Base-by-base conservation (phyloP, 2,888 invertebrate genomes). In the Argyra leucocephala region DNA sequence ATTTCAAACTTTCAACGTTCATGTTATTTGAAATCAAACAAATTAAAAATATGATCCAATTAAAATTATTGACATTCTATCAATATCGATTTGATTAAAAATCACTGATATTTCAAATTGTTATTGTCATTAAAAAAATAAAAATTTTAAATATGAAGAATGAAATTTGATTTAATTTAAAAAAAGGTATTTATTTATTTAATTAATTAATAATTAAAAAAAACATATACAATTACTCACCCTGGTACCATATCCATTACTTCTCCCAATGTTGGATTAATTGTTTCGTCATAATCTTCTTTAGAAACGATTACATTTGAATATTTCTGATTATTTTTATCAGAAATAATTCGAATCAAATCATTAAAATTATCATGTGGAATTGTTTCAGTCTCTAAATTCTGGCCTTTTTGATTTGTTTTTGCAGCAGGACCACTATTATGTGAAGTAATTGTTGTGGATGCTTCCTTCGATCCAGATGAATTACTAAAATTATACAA, bases 181-280 rank as follows among this genome's bases (percentile, higher is more conserved):
- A n/a, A n/a, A n/a, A n/a, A n/a, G n/a, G n/a, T n/a, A n/a, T n/a
- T n/a, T n/a, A n/a, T n/a, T 37, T 37, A 37, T 37, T 37, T 37
- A 5, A 37, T 37, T 37, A 37, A 37, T 37, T 37, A 18, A 18
- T n/a, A 7, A 48, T 6, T n/a, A 48, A 48, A 26, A 3, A n/a
- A n/a, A n/a, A n/a, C n/a, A n/a, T n/a, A n/a, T n/a, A n/a, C n/a
- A n/a, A n/a, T n/a, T 7, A 73, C 81, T 79, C 72, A 83, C 83
- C 80, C 78, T 61, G 77, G 71, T 69, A 75, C 74, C 57, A 82
- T 74, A 66, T 80, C 85, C 73, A 87, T 86, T 77, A 90, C 78
- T 72, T 89, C 86, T 0, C 84, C 88, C 66, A 92, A 82, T 4
- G 86, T 86, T 0, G 90, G 90, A 76, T 89, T 89, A 68, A 86